These are phyloP conservation scores for Colletes gigas DNA, from an alignment of 1,140 invertebrate species.

Conservation along the genomic window DNA sequence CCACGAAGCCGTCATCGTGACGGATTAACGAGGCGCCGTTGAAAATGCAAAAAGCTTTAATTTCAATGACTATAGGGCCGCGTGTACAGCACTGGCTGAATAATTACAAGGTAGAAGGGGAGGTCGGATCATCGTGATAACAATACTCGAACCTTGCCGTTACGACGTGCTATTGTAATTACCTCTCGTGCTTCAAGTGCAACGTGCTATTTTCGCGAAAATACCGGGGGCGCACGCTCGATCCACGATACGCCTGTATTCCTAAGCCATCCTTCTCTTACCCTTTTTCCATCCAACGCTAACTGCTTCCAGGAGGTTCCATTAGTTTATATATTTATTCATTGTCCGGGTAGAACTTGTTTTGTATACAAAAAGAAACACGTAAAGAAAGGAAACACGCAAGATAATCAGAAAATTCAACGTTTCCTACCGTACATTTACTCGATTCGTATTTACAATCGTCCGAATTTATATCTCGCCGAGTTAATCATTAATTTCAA, in stretches of 20 bases:
- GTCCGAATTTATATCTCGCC: too few species aligned
- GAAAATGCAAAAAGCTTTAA: constrained; percentile 53
- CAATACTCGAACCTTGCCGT: constrained; percentile 44
- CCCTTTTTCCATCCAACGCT: background rate
- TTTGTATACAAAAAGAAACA: too few species aligned
- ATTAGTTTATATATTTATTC: background rate
- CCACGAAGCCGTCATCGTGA: constrained; percentile 34
- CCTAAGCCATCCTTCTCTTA: background rate
- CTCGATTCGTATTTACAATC: too few species aligned
- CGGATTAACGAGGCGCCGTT: constrained; percentile 53
- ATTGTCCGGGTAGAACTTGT: too few species aligned
- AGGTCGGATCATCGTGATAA: constrained; percentile 52
- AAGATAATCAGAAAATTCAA: too few species aligned
- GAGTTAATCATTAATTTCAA: too few species aligned
- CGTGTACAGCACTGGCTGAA: constrained; percentile 14
- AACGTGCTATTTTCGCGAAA: constrained; percentile 51
- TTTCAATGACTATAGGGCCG: constrained; percentile 41
- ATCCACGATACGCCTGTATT: constrained; percentile 16
- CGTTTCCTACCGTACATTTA: too few species aligned
- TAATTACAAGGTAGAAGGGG: constrained; percentile 44
- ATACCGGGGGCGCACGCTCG: constrained; percentile 7
- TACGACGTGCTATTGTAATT: constrained; percentile 50
- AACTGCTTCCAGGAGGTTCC: constrained; percentile 14
- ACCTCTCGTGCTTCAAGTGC: constrained; percentile 34
- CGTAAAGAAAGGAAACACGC: too few species aligned